Conservation (phyloP, 2,797 vertebrate genomes). For the Gymnopithys bicolor region DNA sequence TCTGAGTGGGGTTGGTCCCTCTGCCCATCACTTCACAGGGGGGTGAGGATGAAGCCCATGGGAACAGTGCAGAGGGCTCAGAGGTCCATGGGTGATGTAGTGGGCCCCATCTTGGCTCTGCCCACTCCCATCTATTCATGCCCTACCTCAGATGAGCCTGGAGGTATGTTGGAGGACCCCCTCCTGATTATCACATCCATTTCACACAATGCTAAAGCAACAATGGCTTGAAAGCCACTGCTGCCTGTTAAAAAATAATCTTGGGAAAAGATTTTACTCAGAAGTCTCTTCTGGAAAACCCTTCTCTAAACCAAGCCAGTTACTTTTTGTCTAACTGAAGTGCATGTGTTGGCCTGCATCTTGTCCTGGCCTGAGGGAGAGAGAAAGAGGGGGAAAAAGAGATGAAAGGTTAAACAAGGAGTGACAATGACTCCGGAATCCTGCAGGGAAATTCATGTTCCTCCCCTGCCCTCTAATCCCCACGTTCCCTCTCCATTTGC, state of each 20-base stretch:
- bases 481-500: rapidly evolving
- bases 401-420: not conserved
- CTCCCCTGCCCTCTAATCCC: not conserved
- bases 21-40: rapidly evolving
- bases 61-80: not conserved
- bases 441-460: not conserved
- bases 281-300: not conserved
- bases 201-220: not conserved
- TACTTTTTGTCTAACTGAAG: not conserved
- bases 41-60: not conserved
- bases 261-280: not conserved
- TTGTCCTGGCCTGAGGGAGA: not conserved
- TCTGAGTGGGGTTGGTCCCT: not conserved
- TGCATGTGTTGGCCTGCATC: not conserved
- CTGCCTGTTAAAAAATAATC: not conserved
- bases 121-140: rapidly evolving
- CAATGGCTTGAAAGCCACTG: rapidly evolving
- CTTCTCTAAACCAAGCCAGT: not conserved
- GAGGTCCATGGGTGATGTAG: rapidly evolving
- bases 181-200: not conserved
- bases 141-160: not conserved
- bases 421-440: not conserved
- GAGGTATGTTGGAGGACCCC: rapidly evolving
- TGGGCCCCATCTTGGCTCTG: not conserved
- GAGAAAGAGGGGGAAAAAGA: rapidly evolving